Evolutionary conservation across 2,113 vertebrate genomes (phyloP), one percentile per base, ranked within the genome.

Genomic region (Channa maculata): DNA sequence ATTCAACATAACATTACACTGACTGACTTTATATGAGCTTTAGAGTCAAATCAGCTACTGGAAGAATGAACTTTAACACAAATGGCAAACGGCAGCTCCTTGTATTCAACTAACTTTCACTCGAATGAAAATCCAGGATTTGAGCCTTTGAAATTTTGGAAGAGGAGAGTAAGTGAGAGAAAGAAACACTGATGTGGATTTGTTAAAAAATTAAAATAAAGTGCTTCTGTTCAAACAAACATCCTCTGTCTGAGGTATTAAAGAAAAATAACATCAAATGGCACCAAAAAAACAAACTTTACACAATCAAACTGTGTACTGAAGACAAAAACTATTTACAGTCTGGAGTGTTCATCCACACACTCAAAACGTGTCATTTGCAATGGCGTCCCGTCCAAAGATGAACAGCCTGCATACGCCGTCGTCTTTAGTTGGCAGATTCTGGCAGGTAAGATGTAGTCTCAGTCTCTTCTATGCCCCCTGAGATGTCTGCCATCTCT

Each of bases 201-300:
- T 86, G 78, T 86, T 81, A 48, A 37, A 66, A 77, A 79, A 87
- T 46, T 86, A 91, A 96, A 95, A 95, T 96, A 98, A 99, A 99
- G 97, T 99, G 98, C 97, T 96, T 97, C 95, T 89, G 91, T 95
- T 87, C 83, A 92, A 88, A 93, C 79, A 86, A 90, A 92, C 94
- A 75, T 92, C 94, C 94, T 95, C 95, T 74, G 83, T 86, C 73
- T 86, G 94, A 96, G 94, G 95, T 95, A 93, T 92, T 54, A 68
- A 92, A 95, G 92, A 95, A 92, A 93, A 79, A 83, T 88, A 79
- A 93, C 87, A 95, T 57, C 78, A 75, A 94, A 92, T 82, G 69
- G 85, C 82, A 89, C 69, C 91, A 91, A 93, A 82, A 86, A 90
- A 89, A 90, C 62, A 79, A 91, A 93, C 82, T 90, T 86, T 65